These are phyloP conservation scores for Encarsia formosa DNA, from an alignment of 2,888 invertebrate species.

Conservation along the genomic window DNA sequence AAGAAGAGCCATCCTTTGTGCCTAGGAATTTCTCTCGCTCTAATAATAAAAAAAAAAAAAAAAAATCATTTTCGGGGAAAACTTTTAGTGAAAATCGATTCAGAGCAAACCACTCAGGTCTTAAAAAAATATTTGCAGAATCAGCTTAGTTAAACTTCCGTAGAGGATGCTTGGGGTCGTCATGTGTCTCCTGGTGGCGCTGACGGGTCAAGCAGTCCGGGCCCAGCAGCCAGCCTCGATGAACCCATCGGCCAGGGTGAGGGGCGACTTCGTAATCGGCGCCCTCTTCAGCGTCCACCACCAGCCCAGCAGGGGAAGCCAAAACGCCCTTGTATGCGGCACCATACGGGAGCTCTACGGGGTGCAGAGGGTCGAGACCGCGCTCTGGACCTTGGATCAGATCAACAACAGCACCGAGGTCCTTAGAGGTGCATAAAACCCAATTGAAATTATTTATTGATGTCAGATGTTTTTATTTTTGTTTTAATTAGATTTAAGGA, in stretches of 20 bases:
- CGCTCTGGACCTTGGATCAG: conserved; percentile 53
- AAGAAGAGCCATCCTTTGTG: too few relatives aligned
- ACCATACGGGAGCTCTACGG: conserved; percentile 39
- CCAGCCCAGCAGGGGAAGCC: conserved; percentile 34
- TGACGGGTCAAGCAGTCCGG: neutral
- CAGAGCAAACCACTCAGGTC: too few relatives aligned
- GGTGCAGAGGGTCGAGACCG: conserved; percentile 41
- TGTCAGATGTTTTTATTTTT: too few relatives aligned
- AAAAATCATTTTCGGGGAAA: too few relatives aligned
- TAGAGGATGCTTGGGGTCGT: too few relatives aligned
- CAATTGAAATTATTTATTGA: too few relatives aligned
- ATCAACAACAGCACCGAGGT: conserved; percentile 55
- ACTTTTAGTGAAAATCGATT: too few relatives aligned
- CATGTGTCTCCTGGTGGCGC: conserved; percentile 1
- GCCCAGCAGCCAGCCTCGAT: conserved; percentile 2
- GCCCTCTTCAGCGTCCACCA: conserved; percentile 41
- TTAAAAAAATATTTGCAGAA: too few relatives aligned
- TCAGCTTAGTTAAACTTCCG: too few relatives aligned
- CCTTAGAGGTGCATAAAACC: conserved; percentile 18
- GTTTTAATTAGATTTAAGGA: too few relatives aligned
- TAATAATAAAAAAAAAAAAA: too few relatives aligned
- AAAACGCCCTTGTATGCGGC: conserved; percentile 39
- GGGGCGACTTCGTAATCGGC: conserved; percentile 40
- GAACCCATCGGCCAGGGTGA: conserved; percentile 35
- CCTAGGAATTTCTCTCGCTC: too few relatives aligned